Evolutionary conservation across 2,888 invertebrate species (phyloP).

Genomic region (Eupsilia transversa): DNA sequence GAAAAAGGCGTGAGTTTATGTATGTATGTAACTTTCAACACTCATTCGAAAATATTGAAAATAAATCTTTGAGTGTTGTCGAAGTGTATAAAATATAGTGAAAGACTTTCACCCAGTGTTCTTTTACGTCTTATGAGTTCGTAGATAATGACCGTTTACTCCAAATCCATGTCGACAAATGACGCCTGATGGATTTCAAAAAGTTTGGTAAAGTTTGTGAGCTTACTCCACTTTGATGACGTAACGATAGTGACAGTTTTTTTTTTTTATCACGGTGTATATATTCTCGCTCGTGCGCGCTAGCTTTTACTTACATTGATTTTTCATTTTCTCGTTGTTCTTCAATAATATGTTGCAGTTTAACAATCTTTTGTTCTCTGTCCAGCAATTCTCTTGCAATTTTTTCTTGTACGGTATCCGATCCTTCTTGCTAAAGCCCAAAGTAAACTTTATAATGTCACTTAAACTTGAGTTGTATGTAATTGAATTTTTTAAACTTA

Average conservation of each 20-base stretch:
- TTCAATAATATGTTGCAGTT: conserved; percentile 80
- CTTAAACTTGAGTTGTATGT: neutral
- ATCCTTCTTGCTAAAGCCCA: conserved; percentile 80
- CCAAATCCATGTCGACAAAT: neutral
- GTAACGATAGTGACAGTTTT: neutral
- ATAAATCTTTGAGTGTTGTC: too few species aligned
- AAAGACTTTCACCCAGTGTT: too few species aligned
- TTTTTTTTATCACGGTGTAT: neutral
- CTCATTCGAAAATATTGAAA: too few species aligned
- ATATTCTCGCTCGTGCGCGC: too few species aligned
- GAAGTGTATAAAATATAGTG: too few species aligned
- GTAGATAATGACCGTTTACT: too few species aligned
- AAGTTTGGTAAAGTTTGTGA: neutral
- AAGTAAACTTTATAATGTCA: conserved; percentile 2
- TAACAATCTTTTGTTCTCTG: conserved; percentile 81
- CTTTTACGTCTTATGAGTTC: too few species aligned
- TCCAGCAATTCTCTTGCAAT: conserved; percentile 83
- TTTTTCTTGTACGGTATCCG: conserved; percentile 79
- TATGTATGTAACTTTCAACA: too few species aligned
- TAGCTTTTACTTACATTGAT: conserved; percentile 74
- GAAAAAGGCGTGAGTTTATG: too few species aligned
- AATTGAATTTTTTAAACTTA: neutral
- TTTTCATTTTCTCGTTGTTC: conserved; percentile 82
- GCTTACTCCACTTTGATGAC: neutral
- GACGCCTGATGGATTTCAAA: neutral